Conservation (phyloP, 2,113 vertebrate genomes). For the Passerina amoena region DNA sequence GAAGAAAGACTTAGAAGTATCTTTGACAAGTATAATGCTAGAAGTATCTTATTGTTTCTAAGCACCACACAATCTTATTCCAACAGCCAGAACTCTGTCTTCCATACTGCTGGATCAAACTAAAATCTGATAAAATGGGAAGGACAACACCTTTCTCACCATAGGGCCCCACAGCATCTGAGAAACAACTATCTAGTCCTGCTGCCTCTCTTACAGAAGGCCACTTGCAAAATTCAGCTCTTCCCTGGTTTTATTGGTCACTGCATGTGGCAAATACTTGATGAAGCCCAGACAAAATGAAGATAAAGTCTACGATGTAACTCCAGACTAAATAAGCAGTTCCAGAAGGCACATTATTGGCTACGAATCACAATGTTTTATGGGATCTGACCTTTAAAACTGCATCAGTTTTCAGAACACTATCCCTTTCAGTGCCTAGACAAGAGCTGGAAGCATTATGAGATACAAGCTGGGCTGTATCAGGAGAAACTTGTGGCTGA, state of each 20-base stretch:
- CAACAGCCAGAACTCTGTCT: neutral
- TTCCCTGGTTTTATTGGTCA: neutral
- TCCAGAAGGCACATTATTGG: neutral
- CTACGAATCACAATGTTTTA: neutral
- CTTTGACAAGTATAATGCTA: neutral
- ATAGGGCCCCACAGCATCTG: neutral
- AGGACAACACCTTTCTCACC: neutral
- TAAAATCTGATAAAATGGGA: neutral
- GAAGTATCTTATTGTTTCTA: neutral
- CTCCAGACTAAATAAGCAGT: neutral
- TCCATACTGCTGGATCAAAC: neutral
- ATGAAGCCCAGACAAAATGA: neutral
- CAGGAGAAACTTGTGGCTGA: neutral
- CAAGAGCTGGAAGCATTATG: neutral
- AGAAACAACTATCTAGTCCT: neutral
- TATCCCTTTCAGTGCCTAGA: neutral
- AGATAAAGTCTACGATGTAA: neutral
- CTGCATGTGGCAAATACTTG: neutral
- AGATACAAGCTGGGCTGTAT: neutral
- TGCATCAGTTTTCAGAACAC: neutral
- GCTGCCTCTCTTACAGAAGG: neutral
- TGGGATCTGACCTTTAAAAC: constrained; percentile 29
- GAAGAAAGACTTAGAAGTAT: neutral
- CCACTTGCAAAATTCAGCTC: neutral
- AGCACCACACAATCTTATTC: neutral